Conservation (phyloP, 2,113 vertebrate genomes). For the Sceloporus undulatus region DNA sequence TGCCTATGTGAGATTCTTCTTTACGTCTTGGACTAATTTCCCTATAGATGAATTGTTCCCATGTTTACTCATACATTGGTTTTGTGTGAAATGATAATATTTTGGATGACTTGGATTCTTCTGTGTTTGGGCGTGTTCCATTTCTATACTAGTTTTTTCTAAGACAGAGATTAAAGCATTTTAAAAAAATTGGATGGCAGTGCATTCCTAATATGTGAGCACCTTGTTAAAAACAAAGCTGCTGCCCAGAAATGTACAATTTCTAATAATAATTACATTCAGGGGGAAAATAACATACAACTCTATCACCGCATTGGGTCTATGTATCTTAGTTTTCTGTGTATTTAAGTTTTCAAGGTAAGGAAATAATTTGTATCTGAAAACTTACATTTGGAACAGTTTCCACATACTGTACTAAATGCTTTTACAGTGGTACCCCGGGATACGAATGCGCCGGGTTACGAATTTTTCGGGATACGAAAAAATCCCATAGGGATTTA, state of each 20-base stretch:
- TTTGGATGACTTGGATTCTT: no score
- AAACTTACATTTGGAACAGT: background rate
- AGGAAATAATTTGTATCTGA: background rate
- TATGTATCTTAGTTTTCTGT: background rate
- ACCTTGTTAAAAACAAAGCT: background rate
- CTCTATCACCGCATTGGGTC: background rate
- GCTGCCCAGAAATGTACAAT: background rate
- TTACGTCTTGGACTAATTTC: background rate
- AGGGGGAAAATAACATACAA: background rate
- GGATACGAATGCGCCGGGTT: no score
- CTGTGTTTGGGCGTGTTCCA: background rate
- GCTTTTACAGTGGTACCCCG: no score
- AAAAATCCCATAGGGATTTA: no score
- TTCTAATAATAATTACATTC: background rate
- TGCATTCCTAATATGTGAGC: background rate
- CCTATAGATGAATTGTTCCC: background rate
- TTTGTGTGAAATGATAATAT: background rate
- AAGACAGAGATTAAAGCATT: background rate
- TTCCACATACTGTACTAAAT: background rate
- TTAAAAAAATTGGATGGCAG: background rate
- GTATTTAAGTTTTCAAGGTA: background rate
- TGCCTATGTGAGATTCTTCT: background rate
- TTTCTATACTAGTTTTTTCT: no score
- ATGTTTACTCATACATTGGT: background rate
- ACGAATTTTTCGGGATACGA: no score